Base-by-base conservation (phyloP, 2,888 invertebrate species). In the Lasioglossum figueresi region DNA sequence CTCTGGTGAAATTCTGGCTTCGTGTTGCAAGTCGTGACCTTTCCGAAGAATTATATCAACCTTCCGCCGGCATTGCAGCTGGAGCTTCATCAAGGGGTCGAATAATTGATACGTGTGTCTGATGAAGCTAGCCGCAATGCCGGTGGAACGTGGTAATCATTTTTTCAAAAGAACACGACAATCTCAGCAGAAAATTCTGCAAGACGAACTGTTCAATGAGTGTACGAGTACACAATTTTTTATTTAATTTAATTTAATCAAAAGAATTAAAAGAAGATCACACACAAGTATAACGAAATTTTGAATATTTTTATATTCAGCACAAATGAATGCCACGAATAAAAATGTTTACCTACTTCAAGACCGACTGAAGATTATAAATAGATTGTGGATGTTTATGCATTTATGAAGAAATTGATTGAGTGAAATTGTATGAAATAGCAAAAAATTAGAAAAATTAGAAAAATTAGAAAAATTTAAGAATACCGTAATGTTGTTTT, bases 61-160 rank as follows among this genome's bases (percentile, higher is more conserved):
- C 14, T 59, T 59, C 5, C 27, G 14, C 27, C 27, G 23, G 27
- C 27, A 27, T 27, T 59, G 59, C 59, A 27, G 27, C 27, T 27
- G 14, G 59, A 27, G 59, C 59, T 59, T 59, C 59, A 59, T 59
- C 59, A 59, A 27, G 27, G 59, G 59, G 27, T 27, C 59, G 27
- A 59, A 59, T 59, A 59, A 59, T 59, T 59, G 59, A 59, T 27
- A 59, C 59, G 59, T 27, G 27, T 37, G n/a, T 43, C 43, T 70
- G 76, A 70, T 43, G 80, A 59, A 59, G 59, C 27, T 14, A 27
- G 59, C 59, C 27, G 59, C 59, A 59, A 27, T 59, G 27, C 59
- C 27, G 59, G 27, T 14, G 27, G 59, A 14, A 59, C 27, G 27
- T 59, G 59, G 27, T 59, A 27, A 27, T 59, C 27, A n/a, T 59